A percentile compares a stretch with the other conserved stretches of the same genome.
These are phyloP conservation scores for Eudyptes chrysolophus DNA, from an alignment of 2,113 vertebrate genomes.

Conservation along the genomic window DNA sequence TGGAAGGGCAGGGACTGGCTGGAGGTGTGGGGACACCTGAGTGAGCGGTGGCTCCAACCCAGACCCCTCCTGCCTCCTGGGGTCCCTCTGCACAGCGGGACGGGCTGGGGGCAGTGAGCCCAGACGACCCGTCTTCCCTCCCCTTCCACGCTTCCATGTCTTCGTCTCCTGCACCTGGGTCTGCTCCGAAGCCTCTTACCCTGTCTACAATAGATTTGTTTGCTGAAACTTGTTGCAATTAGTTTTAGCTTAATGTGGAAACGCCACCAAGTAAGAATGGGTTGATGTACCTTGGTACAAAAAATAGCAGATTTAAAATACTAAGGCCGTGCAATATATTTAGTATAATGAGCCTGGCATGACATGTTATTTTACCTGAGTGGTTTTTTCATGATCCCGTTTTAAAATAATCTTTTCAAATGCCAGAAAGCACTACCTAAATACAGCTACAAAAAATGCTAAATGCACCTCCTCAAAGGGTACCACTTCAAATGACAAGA, in stretches of 20 bases:
- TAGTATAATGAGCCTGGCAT: neutral
- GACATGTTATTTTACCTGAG: neutral
- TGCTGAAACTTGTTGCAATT: constrained; percentile 22
- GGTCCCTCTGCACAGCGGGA: neutral
- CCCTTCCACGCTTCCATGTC: neutral
- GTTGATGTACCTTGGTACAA: neutral
- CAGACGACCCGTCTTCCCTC: accelerated
- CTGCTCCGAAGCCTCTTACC: neutral
- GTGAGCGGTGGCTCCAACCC: accelerated
- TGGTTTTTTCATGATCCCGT: neutral
- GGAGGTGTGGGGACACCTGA: accelerated
- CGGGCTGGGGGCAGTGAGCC: neutral
- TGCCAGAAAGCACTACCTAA: neutral
- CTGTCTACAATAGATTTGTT: neutral
- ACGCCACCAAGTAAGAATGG: neutral
- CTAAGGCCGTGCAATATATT: neutral
- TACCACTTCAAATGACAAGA: neutral
- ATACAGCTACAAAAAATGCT: neutral
- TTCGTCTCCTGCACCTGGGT: neutral
- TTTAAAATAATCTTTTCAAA: neutral
- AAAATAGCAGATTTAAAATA: neutral
- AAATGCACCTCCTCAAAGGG: neutral
- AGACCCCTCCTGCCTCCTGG: neutral
- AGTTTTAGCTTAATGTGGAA: neutral
- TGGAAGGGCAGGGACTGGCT: neutral